Conservation (phyloP, 1,140 invertebrate species). For the Drosophila carrolli region DNA sequence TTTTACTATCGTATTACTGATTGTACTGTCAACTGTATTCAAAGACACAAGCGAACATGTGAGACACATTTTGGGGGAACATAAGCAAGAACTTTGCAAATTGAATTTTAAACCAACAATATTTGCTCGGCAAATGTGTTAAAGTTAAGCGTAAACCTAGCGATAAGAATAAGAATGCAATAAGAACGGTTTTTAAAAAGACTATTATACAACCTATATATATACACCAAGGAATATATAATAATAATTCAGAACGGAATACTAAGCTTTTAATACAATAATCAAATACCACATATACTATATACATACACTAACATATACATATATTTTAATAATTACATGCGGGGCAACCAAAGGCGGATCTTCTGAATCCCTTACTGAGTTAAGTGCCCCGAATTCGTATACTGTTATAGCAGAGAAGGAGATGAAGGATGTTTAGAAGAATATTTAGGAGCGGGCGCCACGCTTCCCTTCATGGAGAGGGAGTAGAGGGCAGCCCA, state of each 20-base stretch:
- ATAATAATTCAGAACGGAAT: conserved; percentile 58
- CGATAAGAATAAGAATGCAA: conserved; percentile 55
- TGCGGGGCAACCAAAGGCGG: conserved; percentile 30
- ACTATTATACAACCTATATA: conserved; percentile 73
- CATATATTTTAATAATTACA: conserved; percentile 75
- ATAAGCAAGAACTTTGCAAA: conserved; percentile 76
- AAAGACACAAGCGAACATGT: conserved; percentile 71
- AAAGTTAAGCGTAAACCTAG: conserved; percentile 43
- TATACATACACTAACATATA: conserved; percentile 37
- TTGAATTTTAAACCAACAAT: conserved; percentile 78
- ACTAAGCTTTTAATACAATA: conserved; percentile 82
- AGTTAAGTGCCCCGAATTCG: conserved; percentile 34
- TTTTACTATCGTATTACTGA: conserved; percentile 63
- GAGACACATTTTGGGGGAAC: conserved; percentile 81
- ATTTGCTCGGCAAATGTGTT: conserved; percentile 75
- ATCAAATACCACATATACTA: conserved; percentile 67
- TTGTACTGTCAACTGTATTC: conserved; percentile 46
- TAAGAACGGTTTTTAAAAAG: conserved; percentile 80
- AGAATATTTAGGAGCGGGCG: conserved; percentile 45
- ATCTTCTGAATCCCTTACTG: conserved; percentile 25
- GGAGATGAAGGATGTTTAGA: conserved; percentile 32
- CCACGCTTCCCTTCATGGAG: background rate
- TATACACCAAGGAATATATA: conserved; percentile 49
- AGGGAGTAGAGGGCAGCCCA: conserved; percentile 3
- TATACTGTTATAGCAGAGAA: conserved; percentile 44